Evolutionary conservation across 2,888 invertebrate genomes (phyloP).

Genomic region (Rhingia campestris): DNA sequence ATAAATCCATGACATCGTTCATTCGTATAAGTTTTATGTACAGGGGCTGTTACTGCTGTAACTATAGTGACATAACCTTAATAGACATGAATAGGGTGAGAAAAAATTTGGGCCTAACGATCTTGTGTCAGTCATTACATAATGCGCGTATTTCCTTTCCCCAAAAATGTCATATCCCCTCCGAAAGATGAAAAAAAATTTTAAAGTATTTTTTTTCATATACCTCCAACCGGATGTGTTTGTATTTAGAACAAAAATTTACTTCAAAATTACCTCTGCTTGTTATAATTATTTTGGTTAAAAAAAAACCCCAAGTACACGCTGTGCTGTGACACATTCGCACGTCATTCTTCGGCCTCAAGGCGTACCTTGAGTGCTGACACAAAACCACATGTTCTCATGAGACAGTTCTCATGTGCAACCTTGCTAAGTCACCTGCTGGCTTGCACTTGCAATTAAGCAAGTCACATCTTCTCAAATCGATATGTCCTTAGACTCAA

Average conservation of each 20-base stretch:
- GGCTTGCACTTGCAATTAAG: conserved; percentile 33
- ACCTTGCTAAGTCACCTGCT: conserved; percentile 18
- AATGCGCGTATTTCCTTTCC: too few relatives aligned
- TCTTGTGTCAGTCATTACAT: too few relatives aligned
- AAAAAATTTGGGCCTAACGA: too few relatives aligned
- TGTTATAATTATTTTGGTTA: neutral
- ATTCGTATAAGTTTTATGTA: too few relatives aligned
- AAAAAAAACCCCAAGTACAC: conserved; percentile 10
- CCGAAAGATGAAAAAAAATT: neutral
- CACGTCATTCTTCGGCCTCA: conserved; percentile 10
- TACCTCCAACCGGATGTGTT: conserved; percentile 14
- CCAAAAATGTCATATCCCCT: too few relatives aligned
- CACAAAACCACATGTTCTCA: conserved; percentile 20
- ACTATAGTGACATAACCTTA: too few relatives aligned
- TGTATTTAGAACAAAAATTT: conserved; percentile 20
- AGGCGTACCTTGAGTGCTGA: conserved; percentile 33
- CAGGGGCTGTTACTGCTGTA: too few relatives aligned
- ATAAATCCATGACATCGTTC: too few relatives aligned
- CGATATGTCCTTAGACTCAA: conserved; percentile 49
- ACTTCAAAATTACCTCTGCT: conserved; percentile 24
- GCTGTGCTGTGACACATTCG: conserved; percentile 27
- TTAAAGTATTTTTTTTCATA: neutral
- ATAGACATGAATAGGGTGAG: too few relatives aligned
- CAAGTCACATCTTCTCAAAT: conserved; percentile 22
- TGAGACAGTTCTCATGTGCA: conserved; percentile 7